Percentiles rank a stretch among this genome's conserved stretches.
These are phyloP conservation scores for Rugalucina vietnamica DNA, from an alignment of 2,888 invertebrate species.

Conservation along the genomic window DNA sequence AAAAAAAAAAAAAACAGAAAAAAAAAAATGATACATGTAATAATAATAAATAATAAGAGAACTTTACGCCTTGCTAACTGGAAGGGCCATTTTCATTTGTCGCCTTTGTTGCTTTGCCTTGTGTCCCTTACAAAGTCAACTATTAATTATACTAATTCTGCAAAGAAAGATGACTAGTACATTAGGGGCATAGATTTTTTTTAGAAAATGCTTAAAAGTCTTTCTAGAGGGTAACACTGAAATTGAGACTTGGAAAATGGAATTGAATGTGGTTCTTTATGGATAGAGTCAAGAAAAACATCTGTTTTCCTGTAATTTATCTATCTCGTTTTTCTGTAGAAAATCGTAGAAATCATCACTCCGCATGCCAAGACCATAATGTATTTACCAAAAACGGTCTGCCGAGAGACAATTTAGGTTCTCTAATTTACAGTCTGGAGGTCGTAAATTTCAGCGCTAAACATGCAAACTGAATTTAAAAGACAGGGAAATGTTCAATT, in stretches of 20 bases:
- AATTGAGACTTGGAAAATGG: not conserved
- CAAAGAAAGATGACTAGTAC: too few relatives aligned
- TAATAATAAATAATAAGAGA: too few relatives aligned
- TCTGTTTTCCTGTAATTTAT: not conserved
- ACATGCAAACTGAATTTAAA: not conserved
- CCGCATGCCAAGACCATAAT: not conserved
- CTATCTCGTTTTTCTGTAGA: not conserved
- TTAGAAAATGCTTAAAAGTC: too few relatives aligned
- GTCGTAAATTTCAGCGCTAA: not conserved
- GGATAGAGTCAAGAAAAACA: not conserved
- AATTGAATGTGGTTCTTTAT: slow-evolving; percentile 2
- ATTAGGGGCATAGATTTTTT: too few relatives aligned
- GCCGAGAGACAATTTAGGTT: not conserved
- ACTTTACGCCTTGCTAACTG: too few relatives aligned
- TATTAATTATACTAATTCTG: too few relatives aligned
- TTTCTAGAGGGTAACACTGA: too few relatives aligned
- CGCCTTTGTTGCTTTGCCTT: too few relatives aligned
- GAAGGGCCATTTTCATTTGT: too few relatives aligned
- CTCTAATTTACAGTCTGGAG: not conserved
- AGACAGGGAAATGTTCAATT: not conserved
- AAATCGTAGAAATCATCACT: not conserved
- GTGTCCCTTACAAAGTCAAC: too few relatives aligned
- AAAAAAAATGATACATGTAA: too few relatives aligned
- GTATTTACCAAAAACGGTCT: not conserved
- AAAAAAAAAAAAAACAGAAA: too few relatives aligned